phyloP scores from a whole-genome alignment of 2,797 vertebrate species.

The Microtus californicus region DNA sequence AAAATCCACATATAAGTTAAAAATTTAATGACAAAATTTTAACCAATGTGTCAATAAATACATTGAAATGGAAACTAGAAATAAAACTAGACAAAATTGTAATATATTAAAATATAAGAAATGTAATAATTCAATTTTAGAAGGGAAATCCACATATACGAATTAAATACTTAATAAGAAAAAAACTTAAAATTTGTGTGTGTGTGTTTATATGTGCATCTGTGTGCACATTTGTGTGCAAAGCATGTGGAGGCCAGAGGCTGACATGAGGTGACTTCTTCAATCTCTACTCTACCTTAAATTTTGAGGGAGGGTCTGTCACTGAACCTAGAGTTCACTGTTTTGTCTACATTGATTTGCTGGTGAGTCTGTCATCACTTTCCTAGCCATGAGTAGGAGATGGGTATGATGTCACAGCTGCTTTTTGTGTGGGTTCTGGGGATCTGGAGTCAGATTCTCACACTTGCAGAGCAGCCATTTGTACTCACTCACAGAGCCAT shows the following conservation, averaged over 20 bases:
- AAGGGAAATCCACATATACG: not conserved
- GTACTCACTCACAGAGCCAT: not conserved
- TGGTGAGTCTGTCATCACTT: not conserved
- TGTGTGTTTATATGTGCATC: not conserved
- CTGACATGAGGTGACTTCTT: not conserved
- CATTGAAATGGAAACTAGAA: not conserved
- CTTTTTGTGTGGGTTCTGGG: not conserved
- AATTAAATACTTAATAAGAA: not conserved
- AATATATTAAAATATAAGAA: not conserved
- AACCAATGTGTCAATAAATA: not conserved
- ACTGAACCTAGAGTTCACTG: not conserved
- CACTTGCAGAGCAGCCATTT: not conserved
- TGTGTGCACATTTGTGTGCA: not conserved
- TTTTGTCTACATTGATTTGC: not conserved
- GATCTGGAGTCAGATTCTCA: not conserved
- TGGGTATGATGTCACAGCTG: not conserved
- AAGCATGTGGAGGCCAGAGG: not conserved
- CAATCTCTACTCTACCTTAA: not conserved
- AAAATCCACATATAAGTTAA: not conserved
- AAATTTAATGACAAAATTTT: not conserved
- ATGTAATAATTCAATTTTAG: not conserved
- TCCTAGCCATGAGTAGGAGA: not conserved
- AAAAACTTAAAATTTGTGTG: not conserved
- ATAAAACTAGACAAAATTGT: not conserved
- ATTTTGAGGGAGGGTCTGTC: not conserved